A percentile compares a stretch with the other conserved stretches of the same genome.
These are phyloP conservation scores for Amphipyra berbera DNA, from an alignment of 2,888 invertebrate genomes.

Conservation along the genomic window DNA sequence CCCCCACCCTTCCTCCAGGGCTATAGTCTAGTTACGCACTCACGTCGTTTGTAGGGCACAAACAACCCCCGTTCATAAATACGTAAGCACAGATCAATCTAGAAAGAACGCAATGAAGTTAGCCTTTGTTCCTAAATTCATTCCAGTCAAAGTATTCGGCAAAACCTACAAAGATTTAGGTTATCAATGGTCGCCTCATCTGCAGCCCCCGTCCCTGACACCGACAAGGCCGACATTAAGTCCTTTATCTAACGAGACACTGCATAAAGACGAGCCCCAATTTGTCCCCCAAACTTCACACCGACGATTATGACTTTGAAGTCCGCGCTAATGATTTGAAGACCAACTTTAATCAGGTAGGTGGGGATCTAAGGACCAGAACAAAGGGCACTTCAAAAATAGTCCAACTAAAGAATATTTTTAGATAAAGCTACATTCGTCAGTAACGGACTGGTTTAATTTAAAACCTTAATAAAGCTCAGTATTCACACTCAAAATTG, in stretches of 20 bases:
- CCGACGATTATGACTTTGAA: conserved; percentile 62
- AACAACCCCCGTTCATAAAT: conserved; percentile 49
- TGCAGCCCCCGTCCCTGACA: conserved; percentile 52
- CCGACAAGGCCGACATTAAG: conserved; percentile 54
- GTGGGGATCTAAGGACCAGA: conserved; percentile 39
- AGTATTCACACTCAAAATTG: conserved; percentile 69
- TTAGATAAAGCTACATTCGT: conserved; percentile 59
- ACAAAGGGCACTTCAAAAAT: conserved; percentile 55
- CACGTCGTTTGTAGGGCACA: conserved; percentile 44
- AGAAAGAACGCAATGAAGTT: conserved; percentile 12
- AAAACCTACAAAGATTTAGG: conserved; percentile 31
- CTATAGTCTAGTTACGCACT: conserved; percentile 39
- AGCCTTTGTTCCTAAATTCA: conserved; percentile 36
- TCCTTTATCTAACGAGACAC: conserved; percentile 54
- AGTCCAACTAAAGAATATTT: conserved; percentile 43
- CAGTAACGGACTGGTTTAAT: conserved; percentile 57
- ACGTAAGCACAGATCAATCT: conserved; percentile 41
- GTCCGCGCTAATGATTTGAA: conserved; percentile 58
- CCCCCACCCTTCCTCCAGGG: conserved; percentile 14
- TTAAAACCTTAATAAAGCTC: conserved; percentile 72
- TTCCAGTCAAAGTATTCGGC: conserved; percentile 12
- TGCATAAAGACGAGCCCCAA: conserved; percentile 62
- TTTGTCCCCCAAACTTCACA: conserved; percentile 60
- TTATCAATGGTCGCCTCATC: conserved; percentile 27
- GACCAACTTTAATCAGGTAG: conserved; percentile 38